Evolutionary conservation across 2,113 vertebrate species (phyloP).

Genomic region (Catharus fuscescens): DNA sequence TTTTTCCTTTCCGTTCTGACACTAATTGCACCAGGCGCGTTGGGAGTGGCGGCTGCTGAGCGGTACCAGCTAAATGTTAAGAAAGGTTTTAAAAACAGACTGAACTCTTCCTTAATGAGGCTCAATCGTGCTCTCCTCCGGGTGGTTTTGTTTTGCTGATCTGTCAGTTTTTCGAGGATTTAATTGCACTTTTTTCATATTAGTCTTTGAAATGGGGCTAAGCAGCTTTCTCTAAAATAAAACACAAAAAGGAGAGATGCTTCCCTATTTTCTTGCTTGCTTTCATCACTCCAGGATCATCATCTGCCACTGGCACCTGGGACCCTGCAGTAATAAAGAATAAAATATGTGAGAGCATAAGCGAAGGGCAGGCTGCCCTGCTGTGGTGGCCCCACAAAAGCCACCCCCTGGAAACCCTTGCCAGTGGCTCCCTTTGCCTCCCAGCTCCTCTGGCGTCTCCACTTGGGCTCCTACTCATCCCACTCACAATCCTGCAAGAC

Average conservation of each 20-base stretch:
- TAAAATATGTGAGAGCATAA: neutral
- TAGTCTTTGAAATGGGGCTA: conserved; percentile 78
- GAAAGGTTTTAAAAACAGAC: conserved; percentile 81
- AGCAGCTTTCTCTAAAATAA: conserved; percentile 70
- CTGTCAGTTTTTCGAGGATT: conserved; percentile 79
- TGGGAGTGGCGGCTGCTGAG: conserved; percentile 74
- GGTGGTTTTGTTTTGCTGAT: conserved; percentile 84
- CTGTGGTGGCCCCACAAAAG: neutral
- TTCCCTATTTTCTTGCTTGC: conserved; percentile 28
- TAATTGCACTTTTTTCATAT: conserved; percentile 80
- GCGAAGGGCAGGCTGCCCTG: neutral
- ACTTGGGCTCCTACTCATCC: accelerated
- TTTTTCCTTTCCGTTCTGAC: conserved; percentile 72
- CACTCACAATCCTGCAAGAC: neutral
- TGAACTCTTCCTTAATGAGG: conserved; percentile 81
- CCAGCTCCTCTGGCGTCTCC: neutral
- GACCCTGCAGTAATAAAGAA: neutral
- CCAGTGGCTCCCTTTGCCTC: neutral
- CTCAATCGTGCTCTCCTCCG: conserved; percentile 76
- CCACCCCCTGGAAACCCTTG: neutral
- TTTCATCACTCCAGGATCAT: conserved; percentile 31
- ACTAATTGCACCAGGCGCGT: conserved; percentile 76
- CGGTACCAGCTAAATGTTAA: conserved; percentile 79
- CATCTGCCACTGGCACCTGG: neutral
- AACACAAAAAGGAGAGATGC: conserved; percentile 39